These are phyloP conservation scores for Triops cancriformis DNA, from an alignment of 1,140 invertebrate species.

Conservation along the genomic window DNA sequence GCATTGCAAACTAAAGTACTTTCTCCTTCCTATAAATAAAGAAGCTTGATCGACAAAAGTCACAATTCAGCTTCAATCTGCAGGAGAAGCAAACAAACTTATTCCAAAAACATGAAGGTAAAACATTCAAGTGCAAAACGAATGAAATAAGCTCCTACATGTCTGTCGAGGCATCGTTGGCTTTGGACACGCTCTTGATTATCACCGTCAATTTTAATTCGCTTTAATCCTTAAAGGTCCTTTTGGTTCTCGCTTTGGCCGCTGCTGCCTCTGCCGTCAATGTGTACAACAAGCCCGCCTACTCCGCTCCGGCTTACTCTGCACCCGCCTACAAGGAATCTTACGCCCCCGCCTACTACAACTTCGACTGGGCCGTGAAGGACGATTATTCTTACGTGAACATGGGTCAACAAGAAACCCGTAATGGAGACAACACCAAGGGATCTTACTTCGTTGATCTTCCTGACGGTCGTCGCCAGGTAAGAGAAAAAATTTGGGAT, in stretches of 20 bases:
- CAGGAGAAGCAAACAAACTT: neutral
- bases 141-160: no score
- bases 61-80: neutral
- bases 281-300: no score
- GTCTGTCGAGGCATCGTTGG: no score
- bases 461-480: conserved; percentile 75
- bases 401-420: conserved; percentile 70
- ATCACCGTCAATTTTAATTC: no score
- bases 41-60: neutral
- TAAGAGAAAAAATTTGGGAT: conserved; percentile 43
- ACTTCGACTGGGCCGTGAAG: conserved; percentile 74
- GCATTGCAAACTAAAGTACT: neutral
- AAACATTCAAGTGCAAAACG: neutral
- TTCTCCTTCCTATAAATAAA: neutral
- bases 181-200: no score
- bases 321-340: no score
- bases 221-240: no score
- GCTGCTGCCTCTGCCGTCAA: no score
- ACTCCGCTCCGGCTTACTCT: no score
- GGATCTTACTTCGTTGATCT: conserved; percentile 76
- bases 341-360: conserved; percentile 65
- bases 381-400: conserved; percentile 63
- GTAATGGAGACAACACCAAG: conserved; percentile 65
- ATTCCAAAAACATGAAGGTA: neutral
- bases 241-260: no score